Conservation (phyloP, 2,888 invertebrate genomes). For the Pocota personata region DNA sequence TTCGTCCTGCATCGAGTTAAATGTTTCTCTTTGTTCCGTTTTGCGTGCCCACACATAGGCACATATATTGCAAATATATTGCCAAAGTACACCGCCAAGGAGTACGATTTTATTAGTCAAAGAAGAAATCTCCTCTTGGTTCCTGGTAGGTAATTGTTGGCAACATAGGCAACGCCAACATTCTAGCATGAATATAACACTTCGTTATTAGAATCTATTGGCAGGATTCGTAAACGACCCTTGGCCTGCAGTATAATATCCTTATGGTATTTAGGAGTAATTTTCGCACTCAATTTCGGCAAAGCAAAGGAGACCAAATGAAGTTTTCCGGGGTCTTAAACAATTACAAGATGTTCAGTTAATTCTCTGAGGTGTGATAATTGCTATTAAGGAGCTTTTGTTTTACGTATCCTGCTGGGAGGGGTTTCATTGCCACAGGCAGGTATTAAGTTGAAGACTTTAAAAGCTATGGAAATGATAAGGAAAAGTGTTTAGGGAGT, state of each 20-base stretch:
- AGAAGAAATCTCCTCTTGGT: constrained; percentile 1
- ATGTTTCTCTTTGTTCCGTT: constrained; percentile 18
- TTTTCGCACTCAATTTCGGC: constrained; percentile 64
- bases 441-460: constrained; percentile 3
- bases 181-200: constrained; percentile 39
- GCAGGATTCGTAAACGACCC: constrained; percentile 66
- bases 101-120: constrained; percentile 38
- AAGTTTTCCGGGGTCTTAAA: constrained; percentile 68
- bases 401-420: neutral
- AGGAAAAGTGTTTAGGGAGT: neutral
- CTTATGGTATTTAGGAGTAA: constrained; percentile 65
- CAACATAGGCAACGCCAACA: constrained; percentile 19
- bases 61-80: constrained; percentile 32
- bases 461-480: neutral
- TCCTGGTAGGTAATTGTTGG: constrained; percentile 28
- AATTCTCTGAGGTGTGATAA: constrained; percentile 68
- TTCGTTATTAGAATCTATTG: constrained; percentile 71
- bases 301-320: constrained; percentile 47
- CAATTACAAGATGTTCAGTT: constrained; percentile 68
- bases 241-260: constrained; percentile 58
- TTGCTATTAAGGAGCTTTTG: constrained; percentile 56
- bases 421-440: neutral
- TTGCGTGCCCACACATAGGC: constrained; percentile 10
- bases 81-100: constrained; percentile 9
- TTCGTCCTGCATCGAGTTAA: constrained; percentile 35